Evolutionary conservation across 2,888 invertebrate genomes (phyloP).

Genomic region (Drosophila merina): DNA sequence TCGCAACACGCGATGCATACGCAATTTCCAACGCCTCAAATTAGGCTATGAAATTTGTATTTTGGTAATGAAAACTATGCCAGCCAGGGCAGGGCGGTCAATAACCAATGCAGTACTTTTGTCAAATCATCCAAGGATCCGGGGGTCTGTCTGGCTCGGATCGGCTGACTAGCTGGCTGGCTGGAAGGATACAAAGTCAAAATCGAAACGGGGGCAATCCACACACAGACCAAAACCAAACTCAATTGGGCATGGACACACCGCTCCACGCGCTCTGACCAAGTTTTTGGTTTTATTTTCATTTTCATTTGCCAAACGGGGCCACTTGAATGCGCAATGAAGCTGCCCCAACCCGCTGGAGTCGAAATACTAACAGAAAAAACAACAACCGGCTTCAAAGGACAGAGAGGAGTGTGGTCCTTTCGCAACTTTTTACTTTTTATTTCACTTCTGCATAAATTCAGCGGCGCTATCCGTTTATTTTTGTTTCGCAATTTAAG

Average conservation of each 20-base stretch:
- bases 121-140: constrained; percentile 50
- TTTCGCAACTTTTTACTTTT: constrained; percentile 37
- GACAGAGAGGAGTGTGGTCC: constrained; percentile 9
- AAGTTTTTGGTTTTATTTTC: constrained; percentile 55
- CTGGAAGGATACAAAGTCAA: neutral
- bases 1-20: constrained; percentile 66
- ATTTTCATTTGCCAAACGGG: constrained; percentile 68
- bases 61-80: constrained; percentile 55
- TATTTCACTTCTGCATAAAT: constrained; percentile 53
- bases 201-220: constrained; percentile 28
- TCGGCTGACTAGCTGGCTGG: neutral
- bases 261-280: constrained; percentile 29
- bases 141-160: neutral
- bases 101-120: constrained; percentile 52
- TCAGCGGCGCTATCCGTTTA: constrained; percentile 24
- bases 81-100: constrained; percentile 14
- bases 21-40: constrained; percentile 60
- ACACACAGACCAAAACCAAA: constrained; percentile 29
- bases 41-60: constrained; percentile 63
- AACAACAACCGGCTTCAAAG: constrained; percentile 24
- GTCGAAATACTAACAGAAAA: constrained; percentile 24
- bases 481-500: constrained; percentile 41
- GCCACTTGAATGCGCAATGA: constrained; percentile 76
- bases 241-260: constrained; percentile 66
- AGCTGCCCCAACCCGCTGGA: constrained; percentile 34